A percentile compares a stretch with the other conserved stretches of the same genome.
Conservation (phyloP, 2,888 invertebrate species). For the Sipunculus nudus region DNA sequence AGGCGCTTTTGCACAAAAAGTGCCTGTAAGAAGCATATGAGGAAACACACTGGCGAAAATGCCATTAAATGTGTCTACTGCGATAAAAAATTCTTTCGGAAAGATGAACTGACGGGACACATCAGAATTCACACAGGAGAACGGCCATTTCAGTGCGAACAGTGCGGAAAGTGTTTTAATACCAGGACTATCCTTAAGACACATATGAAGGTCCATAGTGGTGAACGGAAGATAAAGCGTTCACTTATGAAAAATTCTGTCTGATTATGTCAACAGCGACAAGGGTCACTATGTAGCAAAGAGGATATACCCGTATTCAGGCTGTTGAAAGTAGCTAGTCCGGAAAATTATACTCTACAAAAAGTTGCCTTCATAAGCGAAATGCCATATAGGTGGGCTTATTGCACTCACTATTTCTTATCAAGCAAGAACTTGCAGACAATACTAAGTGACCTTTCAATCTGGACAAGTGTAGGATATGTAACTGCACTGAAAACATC, state of each 20-base stretch:
- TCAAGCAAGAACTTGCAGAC: too few species aligned
- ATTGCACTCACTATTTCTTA: too few species aligned
- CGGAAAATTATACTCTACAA: neutral
- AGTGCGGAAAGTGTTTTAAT: neutral
- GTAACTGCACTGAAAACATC: neutral
- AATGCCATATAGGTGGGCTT: slow-evolving; percentile 2
- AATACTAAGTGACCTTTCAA: neutral
- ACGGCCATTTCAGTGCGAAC: neutral
- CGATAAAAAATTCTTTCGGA: too few species aligned
- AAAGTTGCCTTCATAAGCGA: neutral
- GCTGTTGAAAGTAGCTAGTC: neutral
- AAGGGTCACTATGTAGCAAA: neutral
- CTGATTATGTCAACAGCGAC: neutral
- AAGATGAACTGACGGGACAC: neutral
- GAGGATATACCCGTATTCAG: neutral
- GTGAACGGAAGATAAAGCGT: neutral
- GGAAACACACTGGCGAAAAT: too few species aligned
- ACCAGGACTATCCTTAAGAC: neutral
- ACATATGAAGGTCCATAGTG: slow-evolving; percentile 2
- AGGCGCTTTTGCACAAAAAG: too few species aligned
- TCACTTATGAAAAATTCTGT: too few species aligned
- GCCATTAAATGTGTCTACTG: too few species aligned
- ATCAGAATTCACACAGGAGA: neutral
- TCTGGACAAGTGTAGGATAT: neutral
- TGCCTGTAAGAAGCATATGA: too few species aligned